Percentiles rank a stretch among this genome's conserved stretches.
phyloP scores from a whole-genome alignment of 2,113 vertebrate genomes.

The Glaucidium brasilianum region DNA sequence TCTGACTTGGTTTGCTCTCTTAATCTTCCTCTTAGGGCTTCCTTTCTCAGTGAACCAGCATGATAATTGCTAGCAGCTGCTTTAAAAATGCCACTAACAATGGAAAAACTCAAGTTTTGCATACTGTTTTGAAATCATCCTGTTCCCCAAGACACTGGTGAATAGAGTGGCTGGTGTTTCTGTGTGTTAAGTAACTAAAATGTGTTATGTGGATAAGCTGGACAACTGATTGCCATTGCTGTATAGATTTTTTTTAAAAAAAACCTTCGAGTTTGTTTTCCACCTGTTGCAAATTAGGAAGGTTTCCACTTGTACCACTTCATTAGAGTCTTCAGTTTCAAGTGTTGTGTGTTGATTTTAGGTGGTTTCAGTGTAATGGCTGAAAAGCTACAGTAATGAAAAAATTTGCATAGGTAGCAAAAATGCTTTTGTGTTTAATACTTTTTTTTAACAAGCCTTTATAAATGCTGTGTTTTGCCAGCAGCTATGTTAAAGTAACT shows the following conservation, averaged over 20 bases:
- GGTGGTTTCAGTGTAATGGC: background rate
- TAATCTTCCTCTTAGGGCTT: background rate
- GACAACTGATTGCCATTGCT: background rate
- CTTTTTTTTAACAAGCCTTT: background rate
- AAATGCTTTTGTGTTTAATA: background rate
- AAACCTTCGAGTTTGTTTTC: background rate
- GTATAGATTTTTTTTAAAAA: background rate
- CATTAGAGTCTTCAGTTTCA: background rate
- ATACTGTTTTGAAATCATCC: background rate
- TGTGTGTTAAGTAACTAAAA: background rate
- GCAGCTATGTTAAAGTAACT: background rate
- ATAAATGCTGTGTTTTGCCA: background rate
- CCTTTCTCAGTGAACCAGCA: background rate
- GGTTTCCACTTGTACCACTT: background rate
- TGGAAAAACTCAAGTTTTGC: background rate
- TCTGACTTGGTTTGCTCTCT: background rate
- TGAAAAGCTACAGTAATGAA: background rate
- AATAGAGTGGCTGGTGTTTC: background rate
- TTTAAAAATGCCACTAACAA: background rate
- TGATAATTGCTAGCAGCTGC: background rate
- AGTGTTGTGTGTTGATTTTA: background rate
- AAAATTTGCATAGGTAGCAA: background rate
- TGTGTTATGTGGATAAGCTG: background rate
- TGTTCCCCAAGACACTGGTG: background rate
- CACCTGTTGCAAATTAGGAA: background rate